A percentile compares a stretch with the other conserved stretches of the same genome.
Conservation (phyloP, 2,888 invertebrate genomes). For the Agrotis segetum region DNA sequence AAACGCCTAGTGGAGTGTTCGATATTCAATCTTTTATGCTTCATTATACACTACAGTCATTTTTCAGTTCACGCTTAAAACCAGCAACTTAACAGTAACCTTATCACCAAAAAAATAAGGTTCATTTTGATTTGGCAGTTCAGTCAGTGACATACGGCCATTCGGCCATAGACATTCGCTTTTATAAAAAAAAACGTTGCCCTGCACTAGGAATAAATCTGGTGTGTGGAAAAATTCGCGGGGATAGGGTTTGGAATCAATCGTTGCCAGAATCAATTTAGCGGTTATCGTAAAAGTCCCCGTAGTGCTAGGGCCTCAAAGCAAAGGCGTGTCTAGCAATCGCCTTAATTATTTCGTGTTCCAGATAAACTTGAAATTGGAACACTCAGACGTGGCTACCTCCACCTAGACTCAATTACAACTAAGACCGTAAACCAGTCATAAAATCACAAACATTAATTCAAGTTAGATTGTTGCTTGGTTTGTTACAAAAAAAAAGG, state of each 20-base stretch:
- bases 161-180: too few relatives aligned
- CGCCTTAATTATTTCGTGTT: constrained; percentile 27
- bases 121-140: too few relatives aligned
- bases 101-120: too few relatives aligned
- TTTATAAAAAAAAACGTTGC: too few relatives aligned
- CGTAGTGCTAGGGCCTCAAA: neutral
- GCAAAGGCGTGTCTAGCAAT: constrained; percentile 16
- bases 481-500: neutral
- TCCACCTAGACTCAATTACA: neutral
- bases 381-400: neutral
- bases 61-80: too few relatives aligned
- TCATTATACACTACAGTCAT: constrained; percentile 20
- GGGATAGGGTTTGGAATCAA: too few relatives aligned
- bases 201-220: too few relatives aligned
- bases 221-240: too few relatives aligned
- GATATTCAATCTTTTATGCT: constrained; percentile 35
- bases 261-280: too few relatives aligned
- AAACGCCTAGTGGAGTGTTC: constrained; percentile 20
- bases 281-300: too few relatives aligned
- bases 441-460: neutral
- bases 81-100: too few relatives aligned
- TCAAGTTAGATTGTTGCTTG: neutral
- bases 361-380: constrained; percentile 24
- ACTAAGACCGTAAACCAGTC: constrained; percentile 2
- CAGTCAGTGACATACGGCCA: too few relatives aligned